Base-by-base conservation (phyloP, 2,113 vertebrate species). In the Xiphias gladius region DNA sequence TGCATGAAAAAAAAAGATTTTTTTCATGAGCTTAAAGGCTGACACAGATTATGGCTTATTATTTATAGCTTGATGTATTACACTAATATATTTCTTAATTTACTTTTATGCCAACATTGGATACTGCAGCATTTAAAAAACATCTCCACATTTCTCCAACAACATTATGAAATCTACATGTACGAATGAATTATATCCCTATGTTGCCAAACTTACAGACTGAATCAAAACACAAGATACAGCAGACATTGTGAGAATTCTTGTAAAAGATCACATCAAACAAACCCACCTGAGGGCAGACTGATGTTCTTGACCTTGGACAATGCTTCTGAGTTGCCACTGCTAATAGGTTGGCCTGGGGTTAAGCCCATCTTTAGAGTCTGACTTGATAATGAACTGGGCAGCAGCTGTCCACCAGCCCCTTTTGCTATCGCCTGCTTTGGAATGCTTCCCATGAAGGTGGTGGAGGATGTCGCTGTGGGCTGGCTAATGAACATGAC, bases 401-500 rank as follows among this genome's bases (percentile, higher is more conserved):
- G 77, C 39, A 74, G 39, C 66, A 69, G 71, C 52, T 88, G 83
- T 73, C 80, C 78, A 59, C 65, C 58, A 4, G 79, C 9, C 19
- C 78, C 87, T 7, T 87, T 32, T 43, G 76, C 57, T 11, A 69
- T 26, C 0, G 30, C 24, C 32, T 80, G 93, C 79, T 89, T 93
- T 82, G 89, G 83, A 89, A 91, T 66, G 28, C 77, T 73, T 86
- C 86, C 88, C 14, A 66, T 39, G 3, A 82, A 68, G 13, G 86
- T 85, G 61, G 84, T 30, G n/a, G 93, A 72, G 41, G 90, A 84
- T 20, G 87, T 83, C 7, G 66, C 74, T 39, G 92, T 13, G 2
- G 93, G 81, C 57, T 97, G 94, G 87, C 95, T 97, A 90, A 99
- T 91, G 76, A 97, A 96, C 94, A 97, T 92, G 35, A 98, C 77